Base-by-base conservation (phyloP, 2,113 vertebrate species). In the Stictonetta naevosa region DNA sequence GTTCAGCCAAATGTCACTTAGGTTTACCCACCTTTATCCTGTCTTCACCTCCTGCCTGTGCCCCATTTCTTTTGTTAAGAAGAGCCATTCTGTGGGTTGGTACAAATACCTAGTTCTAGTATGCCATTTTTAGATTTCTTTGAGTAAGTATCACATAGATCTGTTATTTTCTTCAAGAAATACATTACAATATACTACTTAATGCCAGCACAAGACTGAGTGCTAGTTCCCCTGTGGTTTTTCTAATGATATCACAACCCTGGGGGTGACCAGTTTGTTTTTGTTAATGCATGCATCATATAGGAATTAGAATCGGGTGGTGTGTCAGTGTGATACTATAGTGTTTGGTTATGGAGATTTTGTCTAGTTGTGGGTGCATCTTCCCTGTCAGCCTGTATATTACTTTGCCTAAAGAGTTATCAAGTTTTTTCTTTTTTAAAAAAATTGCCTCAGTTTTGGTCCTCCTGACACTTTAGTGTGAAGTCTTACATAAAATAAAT, bases 191-290 rank as follows among this genome's bases (percentile, higher is more conserved):
- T 52, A 5, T 40, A 15, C 20, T 53, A 8, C 15, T 90, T 74
- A 10, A 13, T 50, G 40, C 52, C 28, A 59, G 22, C 62, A 44
- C 4, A 10, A 2, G 8, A 38, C 72, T 55, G 18, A 69, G 13
- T 73, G 1, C 21, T 17, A 33, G 46, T 52, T 25, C 36, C 6
- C 66, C 14, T 62, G 66, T 14, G 67, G 11, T 63, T 74, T 38
- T 56, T 38, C 11, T 82, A 10, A 33, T n/a, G 46, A 23, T 69
- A n/a, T 40, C 2, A 0, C 13, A 28, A 15, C 0, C 1, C 31
- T 83, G 66, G 23, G 17, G 11, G 3, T 82, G 53, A 31, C 20
- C 25, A 9, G 6, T 33, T 16, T 15, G 23, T 78, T 81, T 60
- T 29, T 86, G 38, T 20, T 85, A 44, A 44, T 10, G 5, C 2